Conservation (phyloP, 2,888 invertebrate species). For the Lobophora halterata region DNA sequence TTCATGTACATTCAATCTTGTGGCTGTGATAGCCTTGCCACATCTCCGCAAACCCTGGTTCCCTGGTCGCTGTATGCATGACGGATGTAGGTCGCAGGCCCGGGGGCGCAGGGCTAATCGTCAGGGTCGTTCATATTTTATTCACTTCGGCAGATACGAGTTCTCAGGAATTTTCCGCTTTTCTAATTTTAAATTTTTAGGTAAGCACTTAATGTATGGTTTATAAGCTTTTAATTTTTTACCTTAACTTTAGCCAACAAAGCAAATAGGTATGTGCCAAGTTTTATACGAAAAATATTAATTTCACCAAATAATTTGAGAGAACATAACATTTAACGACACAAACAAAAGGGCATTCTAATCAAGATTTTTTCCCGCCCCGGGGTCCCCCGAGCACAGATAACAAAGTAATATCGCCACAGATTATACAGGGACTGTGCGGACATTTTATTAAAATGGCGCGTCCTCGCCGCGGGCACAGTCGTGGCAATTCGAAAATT, state of each 20-base stretch:
- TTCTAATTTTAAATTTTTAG: too few species aligned
- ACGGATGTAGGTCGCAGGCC: slow-evolving; percentile 43
- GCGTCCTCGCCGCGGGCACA: slow-evolving; percentile 42
- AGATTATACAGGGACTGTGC: slow-evolving; percentile 18
- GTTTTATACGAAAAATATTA: slow-evolving; percentile 4
- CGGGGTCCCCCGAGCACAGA: slow-evolving; percentile 10
- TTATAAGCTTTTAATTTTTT: too few species aligned
- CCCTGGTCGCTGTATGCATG: slow-evolving; percentile 27
- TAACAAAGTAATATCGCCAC: slow-evolving; percentile 25
- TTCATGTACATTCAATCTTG: too few species aligned
- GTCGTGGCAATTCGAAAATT: slow-evolving; percentile 25
- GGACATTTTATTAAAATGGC: slow-evolving; percentile 40
- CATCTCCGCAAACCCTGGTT: slow-evolving; percentile 11
- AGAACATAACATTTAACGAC: slow-evolving; percentile 7
- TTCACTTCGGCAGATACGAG: slow-evolving; percentile 22
- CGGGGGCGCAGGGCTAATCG: slow-evolving; percentile 35
- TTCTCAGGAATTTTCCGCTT: slow-evolving; percentile 21
- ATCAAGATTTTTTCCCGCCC: slow-evolving; percentile 9
- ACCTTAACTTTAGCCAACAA: too few species aligned
- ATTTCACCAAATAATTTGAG: too few species aligned
- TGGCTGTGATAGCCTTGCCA: too few species aligned
- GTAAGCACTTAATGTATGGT: too few species aligned
- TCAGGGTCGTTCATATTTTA: slow-evolving; percentile 27
- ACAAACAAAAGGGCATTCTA: slow-evolving; percentile 9
- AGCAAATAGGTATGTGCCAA: too few species aligned